Evolutionary conservation across 2,113 vertebrate species (phyloP), one percentile per base, ranked within the genome.

Genomic region (Silurus meridionalis): DNA sequence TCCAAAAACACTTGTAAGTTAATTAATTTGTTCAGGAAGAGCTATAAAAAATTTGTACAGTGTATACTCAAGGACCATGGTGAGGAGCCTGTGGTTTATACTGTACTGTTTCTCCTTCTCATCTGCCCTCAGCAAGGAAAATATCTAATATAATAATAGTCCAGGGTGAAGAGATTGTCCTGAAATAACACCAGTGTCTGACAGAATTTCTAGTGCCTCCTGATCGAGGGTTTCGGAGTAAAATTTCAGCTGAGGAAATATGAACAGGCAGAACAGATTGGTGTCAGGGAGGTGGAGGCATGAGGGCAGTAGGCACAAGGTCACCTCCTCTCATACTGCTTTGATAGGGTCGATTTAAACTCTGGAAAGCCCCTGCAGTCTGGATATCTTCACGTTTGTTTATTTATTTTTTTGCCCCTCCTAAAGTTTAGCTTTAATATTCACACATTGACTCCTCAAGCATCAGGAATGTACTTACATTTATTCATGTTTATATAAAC

Each of bases 301-400:
- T 85, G 75, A 23, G 52, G 74, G 84, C 52, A 85, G 61, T 66
- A 71, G 25, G 52, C 13, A 52, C 10, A 67, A 25, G 52, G 52
- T 66, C 58, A 63, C 71, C 71, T 15, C 37, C 19, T 48, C 25
- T 17, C 52, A 61, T 0, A 7, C 46, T 72, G 28, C 53, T 69
- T 58, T 80, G 52, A 50, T 7, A 52, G 78, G 37, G 66, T 72
- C 66, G 25, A n/a, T 86, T 72, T 82, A 74, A 37, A 82, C 25
- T 5, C 55, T 72, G 85, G 79, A 82, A 82, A 82, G 57, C 48
- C 85, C 79, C 85, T 52, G 69, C 19, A 52, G 60, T 53, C 72
- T 85, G 78, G n/a, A 86, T 74, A 15, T 72, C 55, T 60, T 82
- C n/a, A 46, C 19, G 14, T 37, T 37, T 14, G 21, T 1, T 58